Percentiles rank a stretch among this genome's conserved stretches.
Evolutionary conservation across 2,888 invertebrate genomes (phyloP).

Genomic region (Protonemura montana): DNA sequence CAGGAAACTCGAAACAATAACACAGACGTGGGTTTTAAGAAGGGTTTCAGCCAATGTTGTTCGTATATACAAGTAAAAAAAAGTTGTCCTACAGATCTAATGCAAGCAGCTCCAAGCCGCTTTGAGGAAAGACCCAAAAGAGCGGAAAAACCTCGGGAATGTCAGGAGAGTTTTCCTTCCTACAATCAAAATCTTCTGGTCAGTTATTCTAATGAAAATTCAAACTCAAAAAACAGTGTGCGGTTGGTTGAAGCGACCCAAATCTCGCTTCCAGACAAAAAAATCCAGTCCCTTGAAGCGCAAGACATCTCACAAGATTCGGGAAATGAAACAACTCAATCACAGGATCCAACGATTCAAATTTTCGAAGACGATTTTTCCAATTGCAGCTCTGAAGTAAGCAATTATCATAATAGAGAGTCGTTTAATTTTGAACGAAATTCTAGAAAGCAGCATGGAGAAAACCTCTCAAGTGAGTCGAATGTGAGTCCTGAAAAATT

Average conservation of each 20-base stretch:
- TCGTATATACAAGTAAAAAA: background rate
- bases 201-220: background rate
- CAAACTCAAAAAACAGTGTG: background rate
- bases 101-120: too few relatives aligned
- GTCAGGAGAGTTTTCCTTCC: too few relatives aligned
- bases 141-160: too few relatives aligned
- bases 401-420: background rate
- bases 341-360: background rate
- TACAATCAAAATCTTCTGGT: too few relatives aligned
- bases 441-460: background rate
- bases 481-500: background rate
- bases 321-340: background rate
- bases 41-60: background rate
- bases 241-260: background rate
- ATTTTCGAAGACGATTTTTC: background rate
- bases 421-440: background rate
- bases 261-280: background rate
- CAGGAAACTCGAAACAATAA: background rate
- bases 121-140: too few relatives aligned
- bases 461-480: background rate
- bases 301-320: background rate
- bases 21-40: background rate
- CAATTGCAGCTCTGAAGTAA: background rate
- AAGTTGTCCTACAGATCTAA: background rate
- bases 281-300: background rate